Evolutionary conservation across 2,888 invertebrate genomes (phyloP).

Genomic region (Emesis furor): DNA sequence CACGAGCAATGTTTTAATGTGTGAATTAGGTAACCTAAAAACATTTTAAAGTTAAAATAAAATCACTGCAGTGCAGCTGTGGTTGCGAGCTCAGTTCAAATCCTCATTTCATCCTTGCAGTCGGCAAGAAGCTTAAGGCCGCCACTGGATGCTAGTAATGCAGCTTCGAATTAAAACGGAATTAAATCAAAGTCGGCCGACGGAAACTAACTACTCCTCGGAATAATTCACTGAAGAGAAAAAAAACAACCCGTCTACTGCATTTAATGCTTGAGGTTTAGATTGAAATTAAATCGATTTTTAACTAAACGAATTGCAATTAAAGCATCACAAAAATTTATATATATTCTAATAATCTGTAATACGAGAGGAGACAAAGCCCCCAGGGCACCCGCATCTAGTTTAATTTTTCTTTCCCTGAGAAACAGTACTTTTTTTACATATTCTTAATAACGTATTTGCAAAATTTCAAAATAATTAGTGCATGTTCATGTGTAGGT

Average conservation of each 20-base stretch:
- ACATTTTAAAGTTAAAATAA: constrained; percentile 75
- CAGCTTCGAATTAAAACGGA: constrained; percentile 38
- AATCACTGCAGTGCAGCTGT: constrained; percentile 67
- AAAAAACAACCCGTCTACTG: not conserved
- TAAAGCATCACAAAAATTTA: not conserved
- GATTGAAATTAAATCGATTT: not conserved
- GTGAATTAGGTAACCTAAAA: constrained; percentile 20
- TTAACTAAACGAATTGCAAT: not conserved
- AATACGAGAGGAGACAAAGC: too few species aligned
- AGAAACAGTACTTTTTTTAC: too few species aligned
- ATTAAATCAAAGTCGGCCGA: constrained; percentile 32
- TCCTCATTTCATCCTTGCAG: constrained; percentile 38
- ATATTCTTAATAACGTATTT: too few species aligned
- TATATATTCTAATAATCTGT: too few species aligned
- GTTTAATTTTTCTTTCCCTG: too few species aligned
- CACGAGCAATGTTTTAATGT: not conserved
- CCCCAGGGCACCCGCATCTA: too few species aligned
- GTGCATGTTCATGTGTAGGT: too few species aligned
- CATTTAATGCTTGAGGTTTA: not conserved
- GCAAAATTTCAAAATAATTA: too few species aligned
- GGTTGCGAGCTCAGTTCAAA: constrained; percentile 35
- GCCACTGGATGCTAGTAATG: constrained; percentile 21
- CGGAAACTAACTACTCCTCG: constrained; percentile 3
- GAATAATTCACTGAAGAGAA: constrained; percentile 11
- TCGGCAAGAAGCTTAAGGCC: constrained; percentile 41